Conservation (phyloP, 2,797 vertebrate species). For the Sebastolobus alascanus region DNA sequence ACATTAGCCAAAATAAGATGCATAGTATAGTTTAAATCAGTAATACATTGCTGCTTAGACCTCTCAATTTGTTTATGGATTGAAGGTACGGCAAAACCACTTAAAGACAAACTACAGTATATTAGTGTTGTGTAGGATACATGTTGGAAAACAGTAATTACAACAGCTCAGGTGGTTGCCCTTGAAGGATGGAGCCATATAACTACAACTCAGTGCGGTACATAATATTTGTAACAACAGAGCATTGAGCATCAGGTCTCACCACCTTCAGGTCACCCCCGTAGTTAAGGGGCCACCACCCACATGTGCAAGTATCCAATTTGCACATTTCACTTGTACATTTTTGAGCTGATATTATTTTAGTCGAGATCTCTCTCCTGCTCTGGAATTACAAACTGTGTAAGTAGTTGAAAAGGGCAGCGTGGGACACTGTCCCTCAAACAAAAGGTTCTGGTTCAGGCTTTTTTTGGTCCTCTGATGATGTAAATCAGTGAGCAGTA, state of each 20-base stretch:
- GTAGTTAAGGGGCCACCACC: background rate
- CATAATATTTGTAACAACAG: background rate
- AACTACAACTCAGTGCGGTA: background rate
- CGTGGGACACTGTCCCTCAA: background rate
- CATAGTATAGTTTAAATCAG: background rate
- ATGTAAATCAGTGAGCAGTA: background rate
- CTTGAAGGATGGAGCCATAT: background rate
- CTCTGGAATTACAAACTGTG: background rate
- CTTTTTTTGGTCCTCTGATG: background rate
- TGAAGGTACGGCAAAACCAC: background rate
- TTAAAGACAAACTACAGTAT: background rate
- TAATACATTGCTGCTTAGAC: background rate
- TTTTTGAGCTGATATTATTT: background rate
- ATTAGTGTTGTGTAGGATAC: background rate
- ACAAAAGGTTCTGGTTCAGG: background rate
- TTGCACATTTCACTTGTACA: background rate
- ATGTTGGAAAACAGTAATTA: background rate
- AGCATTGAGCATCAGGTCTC: background rate
- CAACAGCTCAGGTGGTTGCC: background rate
- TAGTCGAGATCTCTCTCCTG: background rate
- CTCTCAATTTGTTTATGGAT: background rate
- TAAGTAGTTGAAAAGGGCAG: constrained; percentile 4
- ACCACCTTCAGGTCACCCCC: too few relatives aligned
- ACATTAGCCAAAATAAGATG: background rate
- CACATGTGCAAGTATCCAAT: background rate